Evolutionary conservation across 2,113 vertebrate genomes (phyloP), one percentile per base, ranked within the genome.

Genomic region (Lates calcarifer): DNA sequence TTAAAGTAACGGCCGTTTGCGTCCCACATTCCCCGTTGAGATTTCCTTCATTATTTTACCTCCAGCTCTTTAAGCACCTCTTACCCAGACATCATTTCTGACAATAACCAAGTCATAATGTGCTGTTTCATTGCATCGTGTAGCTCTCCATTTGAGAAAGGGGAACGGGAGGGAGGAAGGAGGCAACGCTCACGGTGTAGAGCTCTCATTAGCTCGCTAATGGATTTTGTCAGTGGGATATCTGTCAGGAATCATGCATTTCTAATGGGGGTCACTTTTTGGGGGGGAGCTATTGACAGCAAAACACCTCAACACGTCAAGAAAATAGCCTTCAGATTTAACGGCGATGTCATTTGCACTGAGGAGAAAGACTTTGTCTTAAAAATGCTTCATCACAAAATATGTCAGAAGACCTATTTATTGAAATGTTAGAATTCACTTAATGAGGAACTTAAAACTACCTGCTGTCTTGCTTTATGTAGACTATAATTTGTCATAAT

Each of bases 161-260:
- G 24, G 33, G 31, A 31, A 56, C 14, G 28, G 31, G 55, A 45
- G 24, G 61, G 53, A 33, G 70, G 62, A 28, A 15, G 81, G 74
- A 26, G 82, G 45, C 17, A 2, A 41, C 51, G 3, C 74, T 82
- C 55, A 77, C 49, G 17, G 39, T 57, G 74, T 6, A 0, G 61
- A 67, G 77, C 69, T 56, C 84, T 88, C 73, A 81, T 91, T 89
- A 90, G 90, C 75, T 73, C 69, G 17, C 89, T 94, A 93, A 94
- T 94, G 93, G 92, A 66, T 90, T 89, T 89, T 87, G 79, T 91
- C 91, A 84, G 89, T 41, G 77, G 90, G 89, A 60, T 71, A 58
- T 89, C 91, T 85, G 87, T 90, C 85, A 85, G 90, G 63, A 88
- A 87, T 86, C 86, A 86, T 83, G 74, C 86, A 85, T 92, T 91